Base-by-base conservation (phyloP, 2,113 vertebrate species). In the Castor canadensis region DNA sequence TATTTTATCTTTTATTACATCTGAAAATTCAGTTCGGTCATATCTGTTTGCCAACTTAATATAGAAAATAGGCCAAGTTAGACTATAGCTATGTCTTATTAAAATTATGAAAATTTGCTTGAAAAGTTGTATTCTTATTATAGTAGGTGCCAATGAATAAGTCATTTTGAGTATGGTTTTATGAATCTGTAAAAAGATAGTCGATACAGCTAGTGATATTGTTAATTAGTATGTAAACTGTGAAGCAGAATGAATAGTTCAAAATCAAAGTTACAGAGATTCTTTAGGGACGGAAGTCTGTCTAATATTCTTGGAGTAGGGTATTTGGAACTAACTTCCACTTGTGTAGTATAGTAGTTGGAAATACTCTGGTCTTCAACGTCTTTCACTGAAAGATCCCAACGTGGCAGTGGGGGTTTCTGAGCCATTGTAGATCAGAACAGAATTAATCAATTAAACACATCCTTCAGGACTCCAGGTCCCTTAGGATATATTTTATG, bases 181-280 rank as follows among this genome's bases (percentile, higher is more conserved):
- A 66, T 54, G 67, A 83, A 47, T 62, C 24, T 52, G 19, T 75
- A 22, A 77, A n/a, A 95, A 69, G n/a, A 40, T 38, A 40, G 19
- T 40, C 45, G 28, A 0, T 76, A n/a, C 0, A 24, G 47, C 9
- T 73, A 49, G 30, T 81, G 19, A 52, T 40, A 32, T 60, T 52
- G 0, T 45, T 81, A n/a, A 52, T 83, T 79, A 71, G 17, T 43
- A 66, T 49, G 9, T 75, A 79, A 96, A 84, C 35, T 52, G n/a
- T 64, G 66, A 79, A 91, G 32, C 24, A 90, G 73, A 93, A 66
- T 88, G 38, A 73, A 93, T 69, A 84, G 43, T 26, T 83, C 82
- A 91, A 88, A 93, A 93, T 62, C 76, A 79, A 40, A 97, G 49
- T 76, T 83, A 1, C 67, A 64, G 66, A 91, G 28, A 87, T 92